Evolutionary conservation across 2,113 vertebrate species (phyloP), one percentile per base, ranked within the genome.

Genomic region (Macroglossus sobrinus): DNA sequence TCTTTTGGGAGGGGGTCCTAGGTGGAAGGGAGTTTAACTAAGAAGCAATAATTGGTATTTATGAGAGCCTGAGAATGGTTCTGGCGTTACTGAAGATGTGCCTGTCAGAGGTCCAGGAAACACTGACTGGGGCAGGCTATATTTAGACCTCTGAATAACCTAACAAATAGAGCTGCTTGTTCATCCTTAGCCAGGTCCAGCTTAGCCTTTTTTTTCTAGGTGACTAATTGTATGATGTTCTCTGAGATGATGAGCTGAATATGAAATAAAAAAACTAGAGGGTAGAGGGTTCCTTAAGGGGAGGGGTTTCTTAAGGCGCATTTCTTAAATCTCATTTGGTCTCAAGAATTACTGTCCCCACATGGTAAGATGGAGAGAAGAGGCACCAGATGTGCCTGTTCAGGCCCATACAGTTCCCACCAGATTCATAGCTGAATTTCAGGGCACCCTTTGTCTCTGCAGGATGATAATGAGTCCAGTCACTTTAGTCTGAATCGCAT

Each of bases 361-460:
- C 40, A 40, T n/a, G 45, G 79, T 19, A 19, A 76, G 63, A 45
- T 21, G 30, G 53, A 14, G 14, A 35, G 78, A 76, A 47, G 81
- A 59, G 50, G 59, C 26, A 9, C 35, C 57, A 38, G 45, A 43
- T 69, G 57, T 18, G 35, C 57, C 66, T 74, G 68, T 35, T 40
- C 0, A 30, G 79, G 45, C 89, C 63, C 13, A 6, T 38, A 12
- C 38, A 8, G 24, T 93, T 93, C 63, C 75, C 84, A 74, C 43
- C 35, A 89, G 63, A 26, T 40, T 53, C 13, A 5, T 0, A 16
- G 35, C 72, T 53, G 35, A 26, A 4, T 28, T 63, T 91, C 78
- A 95, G 90, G 59, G 66, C 28, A 11, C 16, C 68, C 87, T 95
- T 80, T 92, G 59, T 96, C 66, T 95, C n/a, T 81, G 72, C 57